Base-by-base conservation (phyloP, 2,113 vertebrate species). In the Chloebia gouldiae region DNA sequence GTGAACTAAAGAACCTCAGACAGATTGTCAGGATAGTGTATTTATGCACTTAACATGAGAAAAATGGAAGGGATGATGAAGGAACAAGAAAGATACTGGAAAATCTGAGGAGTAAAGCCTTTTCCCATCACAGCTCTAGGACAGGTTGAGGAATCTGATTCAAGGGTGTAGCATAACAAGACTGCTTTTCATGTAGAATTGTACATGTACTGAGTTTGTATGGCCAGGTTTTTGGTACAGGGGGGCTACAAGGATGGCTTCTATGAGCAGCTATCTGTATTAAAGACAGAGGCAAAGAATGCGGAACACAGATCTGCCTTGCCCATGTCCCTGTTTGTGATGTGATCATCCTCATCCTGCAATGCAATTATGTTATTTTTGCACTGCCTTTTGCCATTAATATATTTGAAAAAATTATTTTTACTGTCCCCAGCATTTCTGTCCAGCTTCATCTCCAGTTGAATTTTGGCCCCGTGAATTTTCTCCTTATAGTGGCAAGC, bases 241-340 rank as follows among this genome's bases (percentile, higher is more conserved):
- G 11, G 6, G 4, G 15, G 13, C 20, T 16, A n/a, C 25, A 17
- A 21, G 21, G 3, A 4, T 35, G 12, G 13, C 21, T 50, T 57
- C 31, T 14, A 11, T 50, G 9, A 59, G 4, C n/a, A 50, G 25
- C 11, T 13, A 57, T 33, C 8, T 0, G 0, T 57, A 12, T 5
- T 37, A 22, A 50, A 44, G 15, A 33, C 33, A 50, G 42, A 71
- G 31, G 11, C 25, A 88, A 72, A 64, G 25, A 57, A 49, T 5
- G 11, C 0, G 0, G 5, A 37, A 27, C 33, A 37, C 10, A 27
- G 5, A 27, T 81, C 50, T 72, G 15, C 2, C 15, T 57, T 37
- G 7, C 28, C 10, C 39, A 23, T 24, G 22, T n/a, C 37, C 37
- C 27, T 28, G 8, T 72, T 33, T 72, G 13, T 81, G 76, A 33